A percentile compares a stretch with the other conserved stretches of the same genome.
These are phyloP conservation scores for Rhinolophus ferrumequinum DNA, from an alignment of 2,113 vertebrate genomes.

Conservation along the genomic window DNA sequence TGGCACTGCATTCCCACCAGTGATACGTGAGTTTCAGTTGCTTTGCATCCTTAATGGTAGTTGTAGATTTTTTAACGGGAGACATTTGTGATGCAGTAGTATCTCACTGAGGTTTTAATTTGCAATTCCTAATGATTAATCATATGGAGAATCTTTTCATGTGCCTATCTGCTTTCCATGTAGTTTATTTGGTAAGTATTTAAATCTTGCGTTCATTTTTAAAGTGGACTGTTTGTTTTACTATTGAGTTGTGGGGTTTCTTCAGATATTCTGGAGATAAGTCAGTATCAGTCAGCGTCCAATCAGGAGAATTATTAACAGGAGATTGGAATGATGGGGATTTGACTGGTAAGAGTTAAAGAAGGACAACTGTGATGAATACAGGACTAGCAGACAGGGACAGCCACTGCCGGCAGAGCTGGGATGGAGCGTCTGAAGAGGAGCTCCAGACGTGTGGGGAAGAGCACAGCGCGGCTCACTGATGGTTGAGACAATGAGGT, in stretches of 20 bases:
- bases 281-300: not conserved
- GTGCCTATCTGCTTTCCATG: not conserved
- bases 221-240: not conserved
- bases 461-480: not conserved
- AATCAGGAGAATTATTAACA: not conserved
- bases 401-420: not conserved
- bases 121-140: not conserved
- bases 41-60: not conserved
- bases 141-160: not conserved
- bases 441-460: not conserved
- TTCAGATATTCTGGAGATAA: not conserved
- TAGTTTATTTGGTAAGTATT: not conserved
- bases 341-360: not conserved
- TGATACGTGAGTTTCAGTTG: not conserved
- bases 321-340: not conserved
- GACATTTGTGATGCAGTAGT: not conserved
- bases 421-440: not conserved
- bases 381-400: not conserved
- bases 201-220: not conserved
- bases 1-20: not conserved
- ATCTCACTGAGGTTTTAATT: not conserved
- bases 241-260: conserved; percentile 11
- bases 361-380: not conserved
- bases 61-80: not conserved
- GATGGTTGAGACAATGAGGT: not conserved